Evolutionary conservation across 2,113 vertebrate species (phyloP), one percentile per base, ranked within the genome.

Genomic region (Acrocephalus kingi): DNA sequence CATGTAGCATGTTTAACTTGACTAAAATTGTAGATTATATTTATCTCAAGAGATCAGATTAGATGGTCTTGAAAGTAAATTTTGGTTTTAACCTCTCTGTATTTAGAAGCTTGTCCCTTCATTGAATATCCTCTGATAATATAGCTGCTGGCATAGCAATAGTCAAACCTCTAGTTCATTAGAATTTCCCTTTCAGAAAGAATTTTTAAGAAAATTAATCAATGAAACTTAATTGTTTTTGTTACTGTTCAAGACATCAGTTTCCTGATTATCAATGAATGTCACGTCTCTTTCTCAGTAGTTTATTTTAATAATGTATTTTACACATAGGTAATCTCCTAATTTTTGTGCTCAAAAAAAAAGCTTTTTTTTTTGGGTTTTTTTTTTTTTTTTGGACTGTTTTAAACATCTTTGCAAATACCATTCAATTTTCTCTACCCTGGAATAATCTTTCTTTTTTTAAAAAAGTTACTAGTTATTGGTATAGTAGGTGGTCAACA

Each of bases 341-440:
- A 18, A 18, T 54, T 71, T 94, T 48, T 79, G 11, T 6, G 25
- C 3, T 35, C 19, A 35, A 35, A 35, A 10, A 3, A 68, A 86
- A 56, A 7, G 3, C 1, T 28, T 33, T 18, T 12, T 7, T 13
- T n/a, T 17, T 10, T 2, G n/a, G n/a, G n/a, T 43, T 21, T 16
- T 25, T 12, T 15, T 3, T 39, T 7, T 41, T 7, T 7, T 25
- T 11, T 35, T 35, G 35, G 35, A 3, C 12, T 33, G 2, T 30
- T 9, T 43, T 23, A 49, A 62, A 39, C 2, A 30, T 28, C 15
- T 76, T 76, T 27, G 1, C 10, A 75, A 46, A 33, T 64, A 9
- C 12, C 17, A 35, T 48, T 10, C 7, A 24, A 2, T 49, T 14
- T 64, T 86, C 24, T 79, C 24, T 13, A 39, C 4, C 8, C 7